Percentiles rank a stretch among this genome's conserved stretches.
Conservation (phyloP, 2,797 vertebrate species). For the Mastacembelus armatus region DNA sequence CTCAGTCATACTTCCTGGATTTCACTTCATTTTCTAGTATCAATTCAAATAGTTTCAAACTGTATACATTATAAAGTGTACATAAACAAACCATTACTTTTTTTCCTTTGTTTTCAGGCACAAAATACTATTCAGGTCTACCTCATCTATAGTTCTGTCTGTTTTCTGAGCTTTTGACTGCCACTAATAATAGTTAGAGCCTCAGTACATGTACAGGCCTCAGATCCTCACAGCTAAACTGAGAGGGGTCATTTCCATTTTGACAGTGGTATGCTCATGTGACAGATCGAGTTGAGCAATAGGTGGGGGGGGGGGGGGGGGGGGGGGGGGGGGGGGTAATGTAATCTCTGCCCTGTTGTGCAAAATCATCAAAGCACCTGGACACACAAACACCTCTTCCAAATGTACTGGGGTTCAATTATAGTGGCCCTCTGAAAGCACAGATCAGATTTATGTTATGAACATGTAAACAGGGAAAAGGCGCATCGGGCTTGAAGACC, state of each 20-base stretch:
- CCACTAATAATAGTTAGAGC: slow-evolving; percentile 65
- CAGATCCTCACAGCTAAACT: slow-evolving; percentile 65
- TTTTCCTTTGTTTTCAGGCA: background rate
- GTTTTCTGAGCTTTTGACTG: slow-evolving; percentile 37
- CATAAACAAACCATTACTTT: background rate
- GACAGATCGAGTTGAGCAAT: slow-evolving; percentile 73
- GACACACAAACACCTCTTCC: background rate
- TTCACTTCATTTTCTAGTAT: too few relatives aligned
- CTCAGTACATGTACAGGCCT: slow-evolving; percentile 42
- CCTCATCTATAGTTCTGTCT: slow-evolving; percentile 4
- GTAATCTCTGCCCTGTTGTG: slow-evolving; percentile 39
- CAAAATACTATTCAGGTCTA: background rate
- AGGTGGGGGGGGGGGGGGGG: slow-evolving; percentile 35
- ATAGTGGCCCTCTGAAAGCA: background rate
- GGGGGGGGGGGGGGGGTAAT: slow-evolving; percentile 31
- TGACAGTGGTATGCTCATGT: slow-evolving; percentile 78
- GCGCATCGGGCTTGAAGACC: too few relatives aligned
- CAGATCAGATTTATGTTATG: background rate
- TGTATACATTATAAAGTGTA: background rate
- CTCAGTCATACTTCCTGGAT: too few relatives aligned
- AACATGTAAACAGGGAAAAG: background rate
- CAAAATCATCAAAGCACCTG: slow-evolving; percentile 32
- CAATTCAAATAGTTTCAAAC: background rate
- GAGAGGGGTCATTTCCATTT: slow-evolving; percentile 73
- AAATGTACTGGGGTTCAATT: background rate